A percentile compares a stretch with the other conserved stretches of the same genome.
phyloP scores from a whole-genome alignment of 2,888 invertebrate species.

The Entomobrya multifasciata region DNA sequence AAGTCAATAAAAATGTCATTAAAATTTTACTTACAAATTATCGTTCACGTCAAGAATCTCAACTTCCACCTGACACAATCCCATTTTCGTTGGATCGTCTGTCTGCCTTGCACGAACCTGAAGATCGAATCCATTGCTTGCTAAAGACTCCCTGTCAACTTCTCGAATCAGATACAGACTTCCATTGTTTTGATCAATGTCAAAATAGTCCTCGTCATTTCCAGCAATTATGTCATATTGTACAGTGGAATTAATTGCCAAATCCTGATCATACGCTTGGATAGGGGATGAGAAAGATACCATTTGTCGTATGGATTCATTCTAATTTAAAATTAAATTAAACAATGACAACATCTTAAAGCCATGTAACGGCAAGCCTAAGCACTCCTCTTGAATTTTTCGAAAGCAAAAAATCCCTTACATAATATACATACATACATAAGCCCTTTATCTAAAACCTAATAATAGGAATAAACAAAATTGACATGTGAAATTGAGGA shows the following conservation, averaged over 20 bases:
- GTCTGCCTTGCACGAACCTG: constrained; percentile 86
- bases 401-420: background rate
- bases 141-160: constrained; percentile 88
- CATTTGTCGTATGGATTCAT: constrained; percentile 87
- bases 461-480: background rate
- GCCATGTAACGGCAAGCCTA: too few relatives aligned
- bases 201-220: constrained; percentile 89
- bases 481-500: background rate
- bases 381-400: background rate
- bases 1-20: background rate
- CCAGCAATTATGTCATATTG: constrained; percentile 91
- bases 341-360: background rate
- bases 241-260: constrained; percentile 87
- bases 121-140: constrained; percentile 81
- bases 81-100: constrained; percentile 89
- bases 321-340: constrained; percentile 83
- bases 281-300: constrained; percentile 88
- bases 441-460: background rate
- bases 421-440: background rate
- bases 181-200: constrained; percentile 88
- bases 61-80: constrained; percentile 88
- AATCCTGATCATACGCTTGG: constrained; percentile 90
- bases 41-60: constrained; percentile 90
- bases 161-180: constrained; percentile 89
- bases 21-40: constrained; percentile 83